Base-by-base conservation (phyloP, 2,113 vertebrate species). In the Hylia prasina region DNA sequence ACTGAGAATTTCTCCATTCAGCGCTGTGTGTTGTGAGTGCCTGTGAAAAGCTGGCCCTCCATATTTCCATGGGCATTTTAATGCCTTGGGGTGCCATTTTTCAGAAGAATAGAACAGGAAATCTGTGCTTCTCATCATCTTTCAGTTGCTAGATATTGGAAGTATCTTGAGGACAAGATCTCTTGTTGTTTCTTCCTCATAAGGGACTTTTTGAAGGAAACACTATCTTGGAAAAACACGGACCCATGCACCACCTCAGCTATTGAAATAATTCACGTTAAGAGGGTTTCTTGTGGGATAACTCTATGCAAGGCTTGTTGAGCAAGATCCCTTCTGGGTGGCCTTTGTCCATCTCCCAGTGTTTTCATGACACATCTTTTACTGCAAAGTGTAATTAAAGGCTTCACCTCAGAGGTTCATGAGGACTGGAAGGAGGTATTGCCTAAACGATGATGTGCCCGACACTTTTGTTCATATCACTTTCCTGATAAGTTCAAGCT, bases 301-400 rank as follows among this genome's bases (percentile, higher is more conserved):
- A 54, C 53, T 69, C 7, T 53, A 35, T 31, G 44, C 27, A 82
- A 48, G 44, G 10, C 71, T 75, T 88, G 79, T 71, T 63, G 65
- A 93, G 84, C 89, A 66, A 78, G 82, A 84, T 51, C 79, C 93
- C 90, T 97, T 94, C 93, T 96, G 94, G 92, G 96, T 96, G 94
- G 96, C 92, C 88, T 90, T 90, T 92, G 82, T 94, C 82, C 65
- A 39, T 72, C n/a, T 94, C n/a, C 30, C 76, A 50, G 40, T 89
- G 86, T 83, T 92, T 92, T 79, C 44, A 16, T 45, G 86, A 71
- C 80, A 66, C 70, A 24, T 93, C 88, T 95, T 93, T 93, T 89
- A 89, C 72, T 2, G 19, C 51, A 73, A 78, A 83, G 57, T 42
- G 80, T 75, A 89, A 93, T 96, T 90, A 94, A 83, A 90, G 44